Evolutionary conservation across 2,888 invertebrate species (phyloP).

Genomic region (Euplexia lucipara): DNA sequence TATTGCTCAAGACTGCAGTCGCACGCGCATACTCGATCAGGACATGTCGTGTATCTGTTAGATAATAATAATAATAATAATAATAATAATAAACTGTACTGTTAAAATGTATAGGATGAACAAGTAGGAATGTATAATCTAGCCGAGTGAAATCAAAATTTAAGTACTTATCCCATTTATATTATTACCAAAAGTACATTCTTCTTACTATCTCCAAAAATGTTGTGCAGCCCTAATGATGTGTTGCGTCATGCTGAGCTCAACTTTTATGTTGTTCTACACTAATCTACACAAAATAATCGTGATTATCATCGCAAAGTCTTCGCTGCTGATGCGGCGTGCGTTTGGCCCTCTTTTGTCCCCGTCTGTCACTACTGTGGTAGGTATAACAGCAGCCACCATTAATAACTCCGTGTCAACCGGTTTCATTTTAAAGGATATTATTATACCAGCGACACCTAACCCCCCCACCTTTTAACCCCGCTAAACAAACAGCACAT

Average conservation of each 20-base stretch:
- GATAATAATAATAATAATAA: too few species aligned
- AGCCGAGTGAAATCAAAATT: too few species aligned
- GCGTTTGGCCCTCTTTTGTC: neutral
- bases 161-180: too few species aligned
- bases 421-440: conserved; percentile 47
- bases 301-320: conserved; percentile 5
- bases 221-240: conserved; percentile 7
- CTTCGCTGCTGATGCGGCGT: conserved; percentile 18
- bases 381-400: conserved; percentile 29
- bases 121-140: too few species aligned
- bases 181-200: too few species aligned
- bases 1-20: too few species aligned
- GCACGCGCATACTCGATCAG: too few species aligned
- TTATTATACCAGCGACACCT: neutral
- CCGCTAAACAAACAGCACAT: neutral
- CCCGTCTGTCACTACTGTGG: neutral
- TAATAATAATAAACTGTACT: too few species aligned
- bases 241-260: conserved; percentile 4
- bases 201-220: too few species aligned
- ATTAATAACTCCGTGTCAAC: conserved; percentile 52
- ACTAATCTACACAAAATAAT: conserved; percentile 15
- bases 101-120: too few species aligned
- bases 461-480: neutral
- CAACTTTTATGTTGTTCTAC: neutral
- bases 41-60: too few species aligned